Evolutionary conservation across 1,140 invertebrate genomes (phyloP), one percentile per base, ranked within the genome.

Genomic region (Drosophila lacertosa): DNA sequence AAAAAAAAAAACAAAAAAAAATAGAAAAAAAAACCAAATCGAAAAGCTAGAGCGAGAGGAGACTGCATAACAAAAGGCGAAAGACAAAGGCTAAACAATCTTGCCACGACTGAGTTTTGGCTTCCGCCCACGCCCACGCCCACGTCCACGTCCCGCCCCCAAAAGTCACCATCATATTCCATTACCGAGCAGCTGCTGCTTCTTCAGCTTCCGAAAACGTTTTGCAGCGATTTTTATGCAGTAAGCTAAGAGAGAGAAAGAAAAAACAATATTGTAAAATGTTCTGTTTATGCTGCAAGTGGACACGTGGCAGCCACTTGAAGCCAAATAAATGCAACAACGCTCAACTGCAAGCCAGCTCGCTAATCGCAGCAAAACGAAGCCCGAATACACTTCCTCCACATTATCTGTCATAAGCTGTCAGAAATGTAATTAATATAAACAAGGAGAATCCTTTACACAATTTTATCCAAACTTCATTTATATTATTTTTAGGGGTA

Each of bases 291-390:
- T 67, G 55, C 45, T 44, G 16, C 64, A 60, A 67, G 55, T 67
- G 55, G 55, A 59, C 64, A 67, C 64, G 64, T 53, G 63, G 63
- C 53, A 58, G 47, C 55, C 64, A 67, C 55, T 67, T 67, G n/a
- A 59, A 60, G 20, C 18, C 37, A 42, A 33, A 59, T 16, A 59
- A 48, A 33, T 48, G n/a, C 22, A 50, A 24, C 64, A 48, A 55
- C 13, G 3, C 26, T 20, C 32, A 29, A 20, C 9, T 20, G 35
- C 4, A 42, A 42, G 37, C 26, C 11, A 7, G 9, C 10, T 35
- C 13, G 29, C 33, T 20, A 37, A 53, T 15, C 11, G 4, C 18
- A 15, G 45, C 24, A n/a, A 6, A 20, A 9, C 4, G 40, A 35
- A 45, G 11, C 7, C n/a, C n/a, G 11, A 1, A 16, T 9, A 58